Evolutionary conservation across 1,140 invertebrate genomes (phyloP), one percentile per base, ranked within the genome.

Genomic region (Macrobrachium nipponense): DNA sequence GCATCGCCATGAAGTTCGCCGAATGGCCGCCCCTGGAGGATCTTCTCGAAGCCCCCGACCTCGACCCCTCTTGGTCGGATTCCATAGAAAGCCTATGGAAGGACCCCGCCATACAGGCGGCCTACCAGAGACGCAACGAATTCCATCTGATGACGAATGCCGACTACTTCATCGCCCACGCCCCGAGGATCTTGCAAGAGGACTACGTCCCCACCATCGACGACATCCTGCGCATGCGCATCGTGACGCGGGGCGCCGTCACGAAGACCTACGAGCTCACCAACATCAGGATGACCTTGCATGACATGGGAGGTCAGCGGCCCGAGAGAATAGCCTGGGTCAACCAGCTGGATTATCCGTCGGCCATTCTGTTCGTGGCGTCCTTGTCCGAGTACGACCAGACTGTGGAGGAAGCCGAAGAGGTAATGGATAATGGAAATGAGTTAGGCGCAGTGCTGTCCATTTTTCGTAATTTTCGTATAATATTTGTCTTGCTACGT

Each of bases 361-460:
- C 84, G 6, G 77, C 84, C 27, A 86, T 86, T 3, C 84, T 86
- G 20, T 80, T 86, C 77, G 77, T 86, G 0, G 84, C 84, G 20
- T 86, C 84, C 58, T 78, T 86, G 18, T 79, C 84, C 23, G 84
- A 86, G 68, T 86, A 73, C n/a, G 84, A 86, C 59, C 84, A 86
- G 58, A 23, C 14, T n/a, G 84, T 86, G 15, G 84, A 86, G 68
- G 84, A 86, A 70, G 78, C 68, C 18, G 58, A 73, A 8, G 58
- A 73, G 81, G 59, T 27, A 10, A 43, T 1, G 43, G 70, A 51
- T 23, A 36, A 5, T n/a, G 18, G 27, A 72, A 66, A n/a, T n/a
- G n/a, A n/a, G n/a, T n/a, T n/a, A 64, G 62, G 79, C 20, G 44
- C 11, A 18, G 17, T 2, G 36, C 3, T 4, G 18, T 7, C 12